A percentile compares a stretch with the other conserved stretches of the same genome.
These are phyloP conservation scores for Drosophila malerkotliana DNA, from an alignment of 1,140 invertebrate species.

Conservation along the genomic window DNA sequence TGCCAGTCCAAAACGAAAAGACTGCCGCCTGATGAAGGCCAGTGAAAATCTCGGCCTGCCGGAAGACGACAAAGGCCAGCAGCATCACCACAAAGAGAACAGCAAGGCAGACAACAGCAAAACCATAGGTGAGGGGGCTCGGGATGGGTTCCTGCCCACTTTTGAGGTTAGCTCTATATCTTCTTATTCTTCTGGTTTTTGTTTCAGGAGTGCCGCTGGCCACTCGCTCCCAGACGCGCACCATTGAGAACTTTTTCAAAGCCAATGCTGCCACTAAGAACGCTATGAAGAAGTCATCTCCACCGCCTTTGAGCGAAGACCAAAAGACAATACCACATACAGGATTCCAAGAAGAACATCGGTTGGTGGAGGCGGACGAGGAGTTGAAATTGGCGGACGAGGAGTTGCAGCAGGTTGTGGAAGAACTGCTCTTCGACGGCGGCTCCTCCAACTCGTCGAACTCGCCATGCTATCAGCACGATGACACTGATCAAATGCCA, in stretches of 20 bases:
- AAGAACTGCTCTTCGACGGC: constrained; percentile 53
- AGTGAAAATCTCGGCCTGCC: constrained; percentile 61
- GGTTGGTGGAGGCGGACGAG: constrained; percentile 9
- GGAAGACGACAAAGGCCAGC: constrained; percentile 40
- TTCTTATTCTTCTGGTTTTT: constrained; percentile 1
- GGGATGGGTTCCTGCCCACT: neutral
- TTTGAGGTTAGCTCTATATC: constrained; percentile 65
- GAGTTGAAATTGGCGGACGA: constrained; percentile 37
- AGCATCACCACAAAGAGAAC: constrained; percentile 35
- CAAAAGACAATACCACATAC: constrained; percentile 39
- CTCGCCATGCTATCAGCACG: constrained; percentile 59
- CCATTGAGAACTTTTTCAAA: constrained; percentile 80
- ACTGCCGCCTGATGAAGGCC: constrained; percentile 76
- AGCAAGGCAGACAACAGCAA: constrained; percentile 57
- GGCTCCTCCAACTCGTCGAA: constrained; percentile 48
- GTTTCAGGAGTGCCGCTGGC: constrained; percentile 72
- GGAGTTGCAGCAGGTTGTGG: constrained; percentile 43
- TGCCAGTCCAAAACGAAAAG: constrained; percentile 83
- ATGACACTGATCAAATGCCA: constrained; percentile 33
- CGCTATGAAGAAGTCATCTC: constrained; percentile 24
- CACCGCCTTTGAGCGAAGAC: constrained; percentile 21
- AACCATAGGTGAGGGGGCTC: constrained; percentile 65
- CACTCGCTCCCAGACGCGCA: constrained; percentile 78
- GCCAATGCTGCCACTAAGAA: constrained; percentile 65
- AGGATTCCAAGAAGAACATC: constrained; percentile 7